phyloP scores from a whole-genome alignment of 2,113 vertebrate genomes.

The Blennius ocellaris region DNA sequence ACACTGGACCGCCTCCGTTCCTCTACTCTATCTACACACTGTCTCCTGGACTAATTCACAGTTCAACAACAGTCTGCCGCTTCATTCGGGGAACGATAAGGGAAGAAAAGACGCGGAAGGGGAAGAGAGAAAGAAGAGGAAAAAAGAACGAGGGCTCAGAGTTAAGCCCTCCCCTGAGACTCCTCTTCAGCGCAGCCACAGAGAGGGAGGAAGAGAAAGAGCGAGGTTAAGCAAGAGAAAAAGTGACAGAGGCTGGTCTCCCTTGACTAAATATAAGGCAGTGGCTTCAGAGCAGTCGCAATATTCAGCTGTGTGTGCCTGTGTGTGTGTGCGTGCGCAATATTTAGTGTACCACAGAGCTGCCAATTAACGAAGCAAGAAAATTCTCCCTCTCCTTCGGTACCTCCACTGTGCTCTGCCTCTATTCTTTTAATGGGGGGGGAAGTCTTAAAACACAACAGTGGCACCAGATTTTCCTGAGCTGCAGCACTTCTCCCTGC shows the following conservation, averaged over 20 bases:
- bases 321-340: conserved; percentile 1
- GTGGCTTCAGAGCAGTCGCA: conserved; percentile 53
- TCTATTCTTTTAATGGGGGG: conserved; percentile 38
- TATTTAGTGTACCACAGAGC: conserved; percentile 55
- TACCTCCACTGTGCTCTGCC: conserved; percentile 30
- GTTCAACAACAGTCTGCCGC: conserved; percentile 54
- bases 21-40: conserved; percentile 15
- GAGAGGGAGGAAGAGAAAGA: conserved; percentile 58
- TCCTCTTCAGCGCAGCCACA: conserved; percentile 61
- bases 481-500: neutral
- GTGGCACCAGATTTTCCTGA: neutral
- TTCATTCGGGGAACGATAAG: conserved; percentile 60
- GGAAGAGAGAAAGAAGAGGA: conserved; percentile 30
- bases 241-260: conserved; percentile 73
- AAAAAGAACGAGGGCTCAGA: conserved; percentile 62
- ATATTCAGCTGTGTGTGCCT: conserved; percentile 28
- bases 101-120: conserved; percentile 50
- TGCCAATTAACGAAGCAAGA: conserved; percentile 66
- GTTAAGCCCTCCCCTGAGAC: conserved; percentile 75
- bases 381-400: conserved; percentile 34
- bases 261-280: conserved; percentile 66
- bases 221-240: conserved; percentile 62
- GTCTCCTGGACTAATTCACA: conserved; percentile 49
- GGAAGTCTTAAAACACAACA: conserved; percentile 28
- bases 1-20: conserved; percentile 6